These are phyloP conservation scores for Ryuthela nishihirai DNA, from an alignment of 2,888 invertebrate genomes.

Conservation along the genomic window DNA sequence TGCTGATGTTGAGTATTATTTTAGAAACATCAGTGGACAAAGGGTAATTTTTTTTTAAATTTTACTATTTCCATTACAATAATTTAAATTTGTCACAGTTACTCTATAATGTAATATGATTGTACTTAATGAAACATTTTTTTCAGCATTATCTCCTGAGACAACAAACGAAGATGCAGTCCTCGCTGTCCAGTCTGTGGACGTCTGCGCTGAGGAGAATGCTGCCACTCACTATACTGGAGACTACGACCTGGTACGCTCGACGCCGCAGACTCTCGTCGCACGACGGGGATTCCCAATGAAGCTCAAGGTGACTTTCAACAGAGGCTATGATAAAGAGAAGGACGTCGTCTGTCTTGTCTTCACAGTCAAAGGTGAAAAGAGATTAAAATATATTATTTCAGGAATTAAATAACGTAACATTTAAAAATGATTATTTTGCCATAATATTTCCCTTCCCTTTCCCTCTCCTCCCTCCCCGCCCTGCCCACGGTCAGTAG, in stretches of 20 bases:
- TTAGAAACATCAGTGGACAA: no score
- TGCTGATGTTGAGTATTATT: no score
- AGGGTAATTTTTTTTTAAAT: no score
- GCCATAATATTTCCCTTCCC: no score
- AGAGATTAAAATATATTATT: neutral
- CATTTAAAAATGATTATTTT: neutral
- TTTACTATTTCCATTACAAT: no score
- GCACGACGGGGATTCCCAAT: constrained; percentile 47
- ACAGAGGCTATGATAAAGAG: constrained; percentile 42
- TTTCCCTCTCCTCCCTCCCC: no score
- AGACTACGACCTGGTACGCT: constrained; percentile 69
- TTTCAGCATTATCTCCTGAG: constrained; percentile 19
- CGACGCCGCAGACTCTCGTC: constrained; percentile 45
- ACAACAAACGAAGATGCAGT: constrained; percentile 50
- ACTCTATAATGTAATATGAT: no score
- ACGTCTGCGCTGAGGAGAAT: constrained; percentile 69
- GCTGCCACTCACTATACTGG: constrained; percentile 72
- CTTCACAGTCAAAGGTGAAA: constrained; percentile 43
- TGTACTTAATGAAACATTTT: no score
- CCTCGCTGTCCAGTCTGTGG: constrained; percentile 66
- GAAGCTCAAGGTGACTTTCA: constrained; percentile 43
- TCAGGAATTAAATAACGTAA: neutral
- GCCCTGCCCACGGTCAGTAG: no score
- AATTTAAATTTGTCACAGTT: no score
- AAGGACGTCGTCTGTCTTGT: constrained; percentile 46